Evolutionary conservation across 2,797 vertebrate genomes (phyloP).

Genomic region (Phaenicophaeus curvirostris): DNA sequence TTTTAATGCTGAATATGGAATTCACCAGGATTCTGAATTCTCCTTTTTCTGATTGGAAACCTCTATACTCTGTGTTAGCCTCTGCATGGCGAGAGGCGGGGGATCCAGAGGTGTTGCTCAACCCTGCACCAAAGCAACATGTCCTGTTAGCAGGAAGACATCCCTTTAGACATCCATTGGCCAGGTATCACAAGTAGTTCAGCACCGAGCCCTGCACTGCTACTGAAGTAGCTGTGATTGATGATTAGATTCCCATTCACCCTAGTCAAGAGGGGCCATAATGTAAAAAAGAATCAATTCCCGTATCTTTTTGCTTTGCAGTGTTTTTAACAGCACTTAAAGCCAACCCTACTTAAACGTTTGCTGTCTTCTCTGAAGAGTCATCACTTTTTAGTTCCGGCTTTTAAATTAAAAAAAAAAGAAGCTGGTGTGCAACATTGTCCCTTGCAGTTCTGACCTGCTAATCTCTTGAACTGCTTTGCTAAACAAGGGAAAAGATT

Average conservation of each 20-base stretch:
- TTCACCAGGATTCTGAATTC: background rate
- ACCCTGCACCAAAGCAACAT: background rate
- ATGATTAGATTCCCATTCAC: background rate
- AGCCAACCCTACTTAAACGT: background rate
- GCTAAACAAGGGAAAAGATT: background rate
- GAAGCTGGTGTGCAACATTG: background rate
- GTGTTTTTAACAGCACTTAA: background rate
- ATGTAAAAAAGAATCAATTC: background rate
- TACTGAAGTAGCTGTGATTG: background rate
- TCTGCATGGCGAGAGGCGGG: background rate
- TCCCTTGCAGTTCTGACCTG: background rate
- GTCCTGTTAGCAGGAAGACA: background rate
- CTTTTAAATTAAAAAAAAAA: background rate
- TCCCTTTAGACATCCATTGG: background rate
- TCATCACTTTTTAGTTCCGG: background rate
- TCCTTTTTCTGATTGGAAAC: background rate
- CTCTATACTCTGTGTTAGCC: background rate
- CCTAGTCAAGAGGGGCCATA: background rate
- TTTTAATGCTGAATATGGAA: background rate
- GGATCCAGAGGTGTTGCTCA: background rate
- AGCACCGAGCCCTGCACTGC: background rate
- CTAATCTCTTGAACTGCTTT: slow-evolving; percentile 32
- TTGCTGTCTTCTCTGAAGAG: background rate
- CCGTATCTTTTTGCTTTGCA: background rate
- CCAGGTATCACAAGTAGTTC: background rate